These are phyloP conservation scores for Malacoraja senta DNA, from an alignment of 2,797 vertebrate species.

Conservation along the genomic window DNA sequence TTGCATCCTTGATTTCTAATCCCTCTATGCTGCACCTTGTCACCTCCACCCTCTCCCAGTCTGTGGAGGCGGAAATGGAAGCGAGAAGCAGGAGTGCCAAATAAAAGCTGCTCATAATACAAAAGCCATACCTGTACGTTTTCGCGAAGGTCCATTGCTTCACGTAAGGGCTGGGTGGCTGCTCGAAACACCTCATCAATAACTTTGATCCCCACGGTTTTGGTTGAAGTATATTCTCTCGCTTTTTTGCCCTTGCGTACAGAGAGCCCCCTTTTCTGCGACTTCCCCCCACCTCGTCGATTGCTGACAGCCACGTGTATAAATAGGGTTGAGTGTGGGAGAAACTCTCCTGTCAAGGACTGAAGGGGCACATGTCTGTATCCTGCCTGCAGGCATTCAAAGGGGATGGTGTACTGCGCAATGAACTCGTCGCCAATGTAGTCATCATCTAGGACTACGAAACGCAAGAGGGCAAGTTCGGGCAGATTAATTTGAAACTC, in stretches of 20 bases:
- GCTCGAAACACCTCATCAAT: conserved; percentile 84
- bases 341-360: conserved; percentile 75
- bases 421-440: conserved; percentile 91
- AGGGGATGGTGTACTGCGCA: conserved; percentile 87
- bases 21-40: not conserved
- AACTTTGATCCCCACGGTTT: conserved; percentile 79
- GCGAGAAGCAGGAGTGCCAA: no score
- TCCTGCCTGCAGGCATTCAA: conserved; percentile 83
- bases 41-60: not conserved
- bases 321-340: conserved; percentile 78
- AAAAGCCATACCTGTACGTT: conserved; percentile 75
- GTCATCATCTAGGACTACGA: conserved; percentile 82
- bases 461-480: conserved; percentile 75
- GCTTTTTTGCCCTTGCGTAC: conserved; percentile 77
- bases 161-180: conserved; percentile 77
- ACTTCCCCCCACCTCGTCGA: conserved; percentile 57
- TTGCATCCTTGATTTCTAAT: not conserved
- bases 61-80: no score
- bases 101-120: not conserved
- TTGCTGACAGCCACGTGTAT: conserved; percentile 85
- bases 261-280: conserved; percentile 73
- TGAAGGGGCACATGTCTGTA: conserved; percentile 82
- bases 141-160: conserved; percentile 85
- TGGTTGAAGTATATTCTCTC: conserved; percentile 83
- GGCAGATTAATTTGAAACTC: conserved; percentile 91